Percentiles rank a stretch among this genome's conserved stretches.
phyloP scores from a whole-genome alignment of 37 sponge, comb jelly and placozoan genomes.

The Eunapius fragilis region DNA sequence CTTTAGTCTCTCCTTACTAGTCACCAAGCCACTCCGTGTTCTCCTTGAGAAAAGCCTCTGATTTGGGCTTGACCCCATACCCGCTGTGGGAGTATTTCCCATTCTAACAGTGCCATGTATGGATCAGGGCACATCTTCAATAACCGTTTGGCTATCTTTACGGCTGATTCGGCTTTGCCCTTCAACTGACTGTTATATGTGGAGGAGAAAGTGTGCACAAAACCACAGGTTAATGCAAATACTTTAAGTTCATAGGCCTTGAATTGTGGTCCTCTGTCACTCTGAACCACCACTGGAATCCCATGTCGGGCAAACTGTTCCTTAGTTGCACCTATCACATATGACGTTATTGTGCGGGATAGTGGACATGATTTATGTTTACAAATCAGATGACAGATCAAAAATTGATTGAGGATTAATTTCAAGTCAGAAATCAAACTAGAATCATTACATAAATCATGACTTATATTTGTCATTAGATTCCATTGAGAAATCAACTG shows the following conservation, averaged over 20 bases:
- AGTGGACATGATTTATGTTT: too few species aligned
- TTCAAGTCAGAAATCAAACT: too few species aligned
- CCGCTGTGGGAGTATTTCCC: not conserved
- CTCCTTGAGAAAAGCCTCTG: not conserved
- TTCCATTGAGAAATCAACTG: too few species aligned
- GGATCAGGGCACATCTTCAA: not conserved
- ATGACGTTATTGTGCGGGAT: too few species aligned
- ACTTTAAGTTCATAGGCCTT: not conserved
- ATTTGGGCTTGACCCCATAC: not conserved
- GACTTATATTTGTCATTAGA: too few species aligned
- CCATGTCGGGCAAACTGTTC: constrained; percentile 40
- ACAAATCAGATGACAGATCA: too few species aligned
- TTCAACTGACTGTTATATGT: constrained; percentile 37
- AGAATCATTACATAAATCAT: too few species aligned
- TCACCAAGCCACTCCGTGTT: not conserved
- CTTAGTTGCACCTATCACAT: constrained; percentile 20
- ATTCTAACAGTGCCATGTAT: not conserved
- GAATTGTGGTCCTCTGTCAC: constrained; percentile 10
- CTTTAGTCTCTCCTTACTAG: not conserved
- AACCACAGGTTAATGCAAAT: constrained; percentile 23
- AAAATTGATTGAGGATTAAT: too few species aligned
- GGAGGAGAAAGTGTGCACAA: constrained; percentile 24
- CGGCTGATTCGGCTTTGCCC: constrained; percentile 33
- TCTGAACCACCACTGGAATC: too few species aligned
- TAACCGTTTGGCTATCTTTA: constrained; percentile 26